phyloP scores from a whole-genome alignment of 2,888 invertebrate genomes.

The Xylocampa areola region DNA sequence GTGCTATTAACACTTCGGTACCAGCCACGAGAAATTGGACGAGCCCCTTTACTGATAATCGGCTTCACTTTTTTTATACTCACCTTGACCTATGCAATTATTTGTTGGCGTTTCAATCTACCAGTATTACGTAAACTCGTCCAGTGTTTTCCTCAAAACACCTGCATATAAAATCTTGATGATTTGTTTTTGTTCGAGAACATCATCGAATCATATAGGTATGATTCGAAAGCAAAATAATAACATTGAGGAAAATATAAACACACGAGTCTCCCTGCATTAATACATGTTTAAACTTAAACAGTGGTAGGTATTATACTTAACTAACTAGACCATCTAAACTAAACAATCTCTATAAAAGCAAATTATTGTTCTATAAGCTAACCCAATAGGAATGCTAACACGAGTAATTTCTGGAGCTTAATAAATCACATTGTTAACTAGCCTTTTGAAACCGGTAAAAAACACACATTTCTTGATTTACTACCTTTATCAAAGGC shows the following conservation, averaged over 20 bases:
- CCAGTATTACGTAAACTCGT: neutral
- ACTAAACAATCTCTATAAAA: too few relatives aligned
- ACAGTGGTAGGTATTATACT: too few relatives aligned
- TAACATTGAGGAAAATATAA: neutral
- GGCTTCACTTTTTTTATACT: neutral
- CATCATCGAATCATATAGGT: neutral
- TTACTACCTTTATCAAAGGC: conserved; percentile 37
- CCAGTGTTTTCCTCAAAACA: conserved; percentile 9
- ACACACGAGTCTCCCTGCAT: too few relatives aligned
- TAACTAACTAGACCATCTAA: too few relatives aligned
- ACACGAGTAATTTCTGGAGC: too few relatives aligned
- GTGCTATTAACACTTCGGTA: neutral
- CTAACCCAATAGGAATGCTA: too few relatives aligned
- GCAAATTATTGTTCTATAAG: too few relatives aligned
- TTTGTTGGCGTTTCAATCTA: neutral
- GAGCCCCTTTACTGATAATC: neutral
- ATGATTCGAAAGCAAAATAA: neutral
- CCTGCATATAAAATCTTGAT: neutral
- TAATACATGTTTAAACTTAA: too few relatives aligned
- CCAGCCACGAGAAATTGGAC: neutral
- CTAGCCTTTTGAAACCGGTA: neutral
- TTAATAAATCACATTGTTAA: neutral
- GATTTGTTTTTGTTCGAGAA: neutral
- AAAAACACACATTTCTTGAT: neutral
- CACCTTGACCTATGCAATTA: conserved; percentile 8